These are phyloP conservation scores for Drosophila pseudotakahashii DNA, from an alignment of 2,888 invertebrate genomes.

Conservation along the genomic window DNA sequence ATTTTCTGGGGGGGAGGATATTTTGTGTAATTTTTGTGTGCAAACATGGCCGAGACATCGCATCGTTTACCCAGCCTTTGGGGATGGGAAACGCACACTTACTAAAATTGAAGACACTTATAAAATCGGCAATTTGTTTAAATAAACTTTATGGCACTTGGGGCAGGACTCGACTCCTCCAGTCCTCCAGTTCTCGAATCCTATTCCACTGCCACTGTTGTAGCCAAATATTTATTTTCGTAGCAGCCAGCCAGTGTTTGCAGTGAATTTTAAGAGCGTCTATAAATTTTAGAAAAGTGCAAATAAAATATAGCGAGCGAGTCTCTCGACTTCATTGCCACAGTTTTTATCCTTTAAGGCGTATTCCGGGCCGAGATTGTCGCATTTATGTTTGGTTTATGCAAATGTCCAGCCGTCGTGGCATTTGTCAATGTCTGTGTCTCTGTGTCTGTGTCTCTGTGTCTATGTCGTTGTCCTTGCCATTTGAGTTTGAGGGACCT, in stretches of 20 bases:
- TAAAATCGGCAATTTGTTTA: constrained; percentile 80
- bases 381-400: constrained; percentile 78
- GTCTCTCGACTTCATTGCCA: constrained; percentile 47
- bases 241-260: constrained; percentile 41
- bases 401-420: constrained; percentile 54
- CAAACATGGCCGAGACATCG: constrained; percentile 42
- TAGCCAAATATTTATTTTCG: constrained; percentile 72
- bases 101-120: constrained; percentile 78
- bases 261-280: constrained; percentile 74
- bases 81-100: constrained; percentile 60
- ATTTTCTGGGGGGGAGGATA: constrained; percentile 12
- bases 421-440: constrained; percentile 43
- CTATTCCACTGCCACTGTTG: constrained; percentile 40
- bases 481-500: constrained; percentile 23
- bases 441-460: constrained; percentile 28
- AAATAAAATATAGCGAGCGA: constrained; percentile 74
- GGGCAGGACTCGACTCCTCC: constrained; percentile 28
- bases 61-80: constrained; percentile 39
- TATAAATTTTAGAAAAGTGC: constrained; percentile 77
- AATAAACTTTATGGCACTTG: constrained; percentile 78
- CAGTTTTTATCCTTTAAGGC: constrained; percentile 69
- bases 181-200: constrained; percentile 16
- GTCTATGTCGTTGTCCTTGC: constrained; percentile 32
- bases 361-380: constrained; percentile 68
- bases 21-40: constrained; percentile 44